Evolutionary conservation across 2,113 vertebrate genomes (phyloP), one percentile per base, ranked within the genome.

Genomic region (Cyphotilapia sp.): DNA sequence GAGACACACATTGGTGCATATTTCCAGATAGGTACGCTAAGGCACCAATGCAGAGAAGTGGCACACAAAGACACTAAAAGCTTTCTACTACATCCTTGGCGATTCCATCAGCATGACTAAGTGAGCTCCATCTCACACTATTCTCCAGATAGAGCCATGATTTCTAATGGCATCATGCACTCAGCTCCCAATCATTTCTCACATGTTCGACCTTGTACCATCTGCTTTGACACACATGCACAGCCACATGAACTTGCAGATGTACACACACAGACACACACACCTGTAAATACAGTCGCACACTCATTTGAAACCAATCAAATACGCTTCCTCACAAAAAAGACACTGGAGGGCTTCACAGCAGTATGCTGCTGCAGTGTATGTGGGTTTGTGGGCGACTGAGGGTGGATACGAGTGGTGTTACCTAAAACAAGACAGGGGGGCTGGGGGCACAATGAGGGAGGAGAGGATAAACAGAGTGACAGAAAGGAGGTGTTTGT

Each of bases 161-260:
- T 86, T 93, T 91, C 93, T 91, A 57, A 78, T 80, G 92, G 76
- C 87, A 85, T 84, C 84, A 45, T 81, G 92, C 87, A 92, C 89
- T 82, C 87, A 81, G 85, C 86, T 69, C 69, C 71, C 81, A 78
- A 88, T 85, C 87, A 83, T 80, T 84, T 80, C 84, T 89, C 87
- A 87, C 83, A 90, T 54, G 80, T 85, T 89, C 71, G 42, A 35
- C 61, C 71, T 88, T 61, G 91, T 82, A 87, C 86, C 49, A 57
- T 88, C 87, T 61, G 87, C 85, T 88, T 40, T 9, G 8, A 83
- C 71, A 80, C 81, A 87, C 84, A 85, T 54, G 56, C 80, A 86
- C 87, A 81, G 82, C 33, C 42, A 80, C 54, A 84, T 17, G 6
- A 7, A 38, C 51, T 47, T 4, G 38, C 87, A 59, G 57, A 54